Evolutionary conservation across 2,797 vertebrate genomes (phyloP).

Genomic region (Ambastaia sidthimunki): DNA sequence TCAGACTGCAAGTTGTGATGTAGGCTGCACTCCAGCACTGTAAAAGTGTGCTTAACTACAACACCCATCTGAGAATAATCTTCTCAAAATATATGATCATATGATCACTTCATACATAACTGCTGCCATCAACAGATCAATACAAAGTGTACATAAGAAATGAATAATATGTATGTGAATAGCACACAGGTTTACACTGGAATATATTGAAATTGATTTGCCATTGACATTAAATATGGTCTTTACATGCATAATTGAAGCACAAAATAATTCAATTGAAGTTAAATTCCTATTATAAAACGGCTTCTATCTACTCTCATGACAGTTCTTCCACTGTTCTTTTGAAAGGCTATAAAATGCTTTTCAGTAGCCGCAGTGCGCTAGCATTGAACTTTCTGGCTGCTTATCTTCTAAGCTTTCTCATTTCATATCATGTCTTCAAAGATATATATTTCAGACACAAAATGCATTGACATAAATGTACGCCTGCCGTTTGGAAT

Average conservation of each 20-base stretch:
- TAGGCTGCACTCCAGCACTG: too few species aligned
- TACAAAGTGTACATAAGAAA: too few species aligned
- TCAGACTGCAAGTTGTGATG: too few species aligned
- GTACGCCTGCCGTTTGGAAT: not conserved
- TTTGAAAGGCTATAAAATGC: not conserved
- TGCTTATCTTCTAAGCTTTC: slow-evolving; percentile 16
- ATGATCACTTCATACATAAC: too few species aligned
- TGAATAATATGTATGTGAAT: too few species aligned
- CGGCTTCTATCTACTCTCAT: not conserved
- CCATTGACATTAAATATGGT: not conserved
- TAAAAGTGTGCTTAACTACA: too few species aligned
- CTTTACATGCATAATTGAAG: not conserved
- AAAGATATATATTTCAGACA: slow-evolving; percentile 31
- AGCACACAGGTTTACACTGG: too few species aligned
- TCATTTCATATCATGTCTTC: slow-evolving; percentile 24
- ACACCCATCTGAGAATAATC: too few species aligned
- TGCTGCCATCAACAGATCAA: too few species aligned
- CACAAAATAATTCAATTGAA: not conserved
- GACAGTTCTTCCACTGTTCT: not conserved
- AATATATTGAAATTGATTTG: not conserved
- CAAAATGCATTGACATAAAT: slow-evolving; percentile 14
- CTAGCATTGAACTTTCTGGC: not conserved
- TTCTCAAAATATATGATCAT: too few species aligned
- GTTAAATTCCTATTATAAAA: not conserved
- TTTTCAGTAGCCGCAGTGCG: not conserved